Base-by-base conservation (phyloP, 2,797 vertebrate species). In the Cichlasoma orientale region DNA sequence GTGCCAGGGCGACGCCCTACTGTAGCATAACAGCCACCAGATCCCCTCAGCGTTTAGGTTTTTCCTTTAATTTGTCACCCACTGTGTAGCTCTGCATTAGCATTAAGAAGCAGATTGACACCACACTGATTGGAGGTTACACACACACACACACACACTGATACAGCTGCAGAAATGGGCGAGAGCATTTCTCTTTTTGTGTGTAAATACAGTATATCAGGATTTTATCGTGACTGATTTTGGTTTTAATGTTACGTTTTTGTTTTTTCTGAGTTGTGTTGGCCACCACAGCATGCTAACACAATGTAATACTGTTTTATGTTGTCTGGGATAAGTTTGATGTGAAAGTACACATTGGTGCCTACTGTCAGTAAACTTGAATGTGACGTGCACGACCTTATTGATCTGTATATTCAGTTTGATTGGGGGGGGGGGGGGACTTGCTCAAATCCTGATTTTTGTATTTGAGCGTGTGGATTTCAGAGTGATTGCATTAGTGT, bases 171-270 rank as follows among this genome's bases (percentile, higher is more conserved):
- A 85, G 72, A 84, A 79, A 61, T 77, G 73, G 1, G 73, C 66
- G 72, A 83, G 19, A 70, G 72, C 78, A 7, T 25, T 25, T 44
- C 38, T 21, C 0, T 9, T 77, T 78, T 86, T 80, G 25, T 27
- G 27, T 89, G 63, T 88, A 90, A 44, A 84, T 85, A 80, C 7
- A 78, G 19, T 71, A 58, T 69, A 80, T 86, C 53, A 47, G 63
- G 47, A 82, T 73, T 81, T 84, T 66, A 86, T 80, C 19, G 71
- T 59, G 74, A 61, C 75, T 75, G 44, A 56, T 77, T 86, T 36
- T 47, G 70, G 56, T 89, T 93, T 88, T 80, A 87, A 82, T 83
- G 75, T 66, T 77, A 61, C 31, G 1, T 3, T 92, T 87, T 88
- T 77, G 25, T 79, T 81, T 88, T 88, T 74, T 79, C 54, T 78